Conservation (phyloP, 2,888 invertebrate species). For the Andrena bicolor region DNA sequence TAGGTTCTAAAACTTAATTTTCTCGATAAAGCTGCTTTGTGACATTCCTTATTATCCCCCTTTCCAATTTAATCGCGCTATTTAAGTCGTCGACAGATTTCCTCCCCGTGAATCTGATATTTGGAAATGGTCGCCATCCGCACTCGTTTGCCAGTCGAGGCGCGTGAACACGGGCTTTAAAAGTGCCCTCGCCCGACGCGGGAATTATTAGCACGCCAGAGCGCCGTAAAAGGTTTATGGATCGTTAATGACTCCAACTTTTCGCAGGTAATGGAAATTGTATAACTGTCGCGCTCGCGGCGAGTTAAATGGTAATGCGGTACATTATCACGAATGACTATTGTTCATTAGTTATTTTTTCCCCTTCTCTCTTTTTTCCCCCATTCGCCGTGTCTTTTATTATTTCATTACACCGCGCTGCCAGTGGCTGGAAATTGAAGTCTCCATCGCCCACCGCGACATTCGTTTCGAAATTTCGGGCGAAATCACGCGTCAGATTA, state of each 20-base stretch:
- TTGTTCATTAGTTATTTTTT: slow-evolving; percentile 10
- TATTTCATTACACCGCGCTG: slow-evolving; percentile 18
- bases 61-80: no score
- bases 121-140: not conserved
- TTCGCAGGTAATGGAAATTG: slow-evolving; percentile 40
- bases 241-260: slow-evolving; percentile 52
- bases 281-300: slow-evolving; percentile 30
- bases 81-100: slow-evolving; percentile 1
- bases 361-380: not conserved
- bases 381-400: slow-evolving; percentile 1
- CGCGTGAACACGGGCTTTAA: slow-evolving; percentile 12
- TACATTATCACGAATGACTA: slow-evolving; percentile 9
- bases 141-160: not conserved
- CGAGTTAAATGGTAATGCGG: slow-evolving; percentile 27
- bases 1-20: no score
- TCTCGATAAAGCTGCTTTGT: no score
- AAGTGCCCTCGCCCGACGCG: slow-evolving; percentile 11
- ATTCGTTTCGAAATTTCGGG: slow-evolving; percentile 24
- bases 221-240: slow-evolving; percentile 48
- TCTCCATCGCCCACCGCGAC: not conserved
- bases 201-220: slow-evolving; percentile 42
- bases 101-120: not conserved
- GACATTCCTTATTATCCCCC: no score
- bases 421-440: slow-evolving; percentile 25
- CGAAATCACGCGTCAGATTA: slow-evolving; percentile 25